A percentile compares a stretch with the other conserved stretches of the same genome.
Conservation (phyloP, 2,113 vertebrate species). For the Pampusana beccarii region DNA sequence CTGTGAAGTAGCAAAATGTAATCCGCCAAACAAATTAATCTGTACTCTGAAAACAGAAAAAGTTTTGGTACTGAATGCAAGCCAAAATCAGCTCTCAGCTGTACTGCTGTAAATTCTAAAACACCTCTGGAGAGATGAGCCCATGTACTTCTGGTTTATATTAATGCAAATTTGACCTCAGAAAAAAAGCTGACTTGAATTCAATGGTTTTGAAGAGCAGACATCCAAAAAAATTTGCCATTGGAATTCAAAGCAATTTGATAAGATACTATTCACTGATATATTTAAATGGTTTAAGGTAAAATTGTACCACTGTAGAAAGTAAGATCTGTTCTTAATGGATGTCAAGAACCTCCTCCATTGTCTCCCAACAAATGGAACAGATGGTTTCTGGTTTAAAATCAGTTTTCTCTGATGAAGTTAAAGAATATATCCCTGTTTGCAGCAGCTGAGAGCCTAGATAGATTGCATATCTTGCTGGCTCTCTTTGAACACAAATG, state of each 20-base stretch:
- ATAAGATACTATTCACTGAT: not conserved
- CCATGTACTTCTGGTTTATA: not conserved
- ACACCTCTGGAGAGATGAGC: not conserved
- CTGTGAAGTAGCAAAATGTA: not conserved
- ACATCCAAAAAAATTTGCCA: not conserved
- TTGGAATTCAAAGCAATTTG: not conserved
- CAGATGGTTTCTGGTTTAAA: not conserved
- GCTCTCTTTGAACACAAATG: not conserved
- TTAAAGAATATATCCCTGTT: not conserved
- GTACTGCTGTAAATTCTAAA: not conserved
- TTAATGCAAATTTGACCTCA: not conserved
- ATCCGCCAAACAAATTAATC: not conserved
- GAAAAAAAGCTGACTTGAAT: not conserved
- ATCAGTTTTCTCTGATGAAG: not conserved
- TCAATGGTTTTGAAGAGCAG: not conserved
- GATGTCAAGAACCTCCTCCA: not conserved
- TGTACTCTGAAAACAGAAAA: not conserved
- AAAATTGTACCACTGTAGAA: not conserved
- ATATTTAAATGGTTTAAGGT: not conserved
- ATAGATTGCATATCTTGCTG: not conserved
- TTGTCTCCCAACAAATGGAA: not conserved
- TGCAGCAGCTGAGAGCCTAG: not conserved
- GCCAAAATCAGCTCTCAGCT: not conserved
- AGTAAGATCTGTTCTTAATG: not conserved
- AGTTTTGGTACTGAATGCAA: not conserved